Percentiles rank a stretch among this genome's conserved stretches.
Evolutionary conservation across 2,888 invertebrate species (phyloP).

Genomic region (Tryphoninae sp.): DNA sequence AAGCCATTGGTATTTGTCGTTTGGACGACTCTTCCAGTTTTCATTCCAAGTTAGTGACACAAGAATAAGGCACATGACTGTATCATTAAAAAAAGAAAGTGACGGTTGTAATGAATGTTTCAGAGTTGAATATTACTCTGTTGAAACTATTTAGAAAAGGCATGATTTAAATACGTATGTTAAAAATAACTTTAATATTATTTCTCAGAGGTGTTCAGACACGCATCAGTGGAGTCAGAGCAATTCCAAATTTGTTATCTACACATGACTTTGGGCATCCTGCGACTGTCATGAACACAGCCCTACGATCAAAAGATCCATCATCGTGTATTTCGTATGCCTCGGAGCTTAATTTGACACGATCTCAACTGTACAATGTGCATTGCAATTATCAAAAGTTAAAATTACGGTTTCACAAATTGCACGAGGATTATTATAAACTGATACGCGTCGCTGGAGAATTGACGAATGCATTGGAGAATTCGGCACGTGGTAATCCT

Average conservation of each 20-base stretch:
- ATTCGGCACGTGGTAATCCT: constrained; percentile 83
- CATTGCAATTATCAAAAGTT: constrained; percentile 77
- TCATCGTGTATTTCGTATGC: constrained; percentile 56
- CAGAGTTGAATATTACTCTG: constrained; percentile 62
- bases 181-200: constrained; percentile 16
- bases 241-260: constrained; percentile 61
- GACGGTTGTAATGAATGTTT: background rate
- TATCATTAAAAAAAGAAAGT: too few species aligned
- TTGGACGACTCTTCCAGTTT: constrained; percentile 47
- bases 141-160: constrained; percentile 6
- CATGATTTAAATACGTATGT: constrained; percentile 13
- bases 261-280: constrained; percentile 64
- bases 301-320: constrained; percentile 43
- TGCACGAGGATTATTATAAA: constrained; percentile 81
- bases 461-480: constrained; percentile 84
- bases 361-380: constrained; percentile 72
- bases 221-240: constrained; percentile 63
- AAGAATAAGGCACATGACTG: constrained; percentile 9
- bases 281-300: constrained; percentile 62
- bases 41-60: constrained; percentile 61
- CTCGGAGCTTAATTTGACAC: constrained; percentile 71
- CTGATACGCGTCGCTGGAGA: constrained; percentile 83
- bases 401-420: constrained; percentile 78
- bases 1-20: constrained; percentile 63
- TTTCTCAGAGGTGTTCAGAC: constrained; percentile 73